These are phyloP conservation scores for Crepidodera aurea DNA, from an alignment of 2,888 invertebrate genomes.

Conservation along the genomic window DNA sequence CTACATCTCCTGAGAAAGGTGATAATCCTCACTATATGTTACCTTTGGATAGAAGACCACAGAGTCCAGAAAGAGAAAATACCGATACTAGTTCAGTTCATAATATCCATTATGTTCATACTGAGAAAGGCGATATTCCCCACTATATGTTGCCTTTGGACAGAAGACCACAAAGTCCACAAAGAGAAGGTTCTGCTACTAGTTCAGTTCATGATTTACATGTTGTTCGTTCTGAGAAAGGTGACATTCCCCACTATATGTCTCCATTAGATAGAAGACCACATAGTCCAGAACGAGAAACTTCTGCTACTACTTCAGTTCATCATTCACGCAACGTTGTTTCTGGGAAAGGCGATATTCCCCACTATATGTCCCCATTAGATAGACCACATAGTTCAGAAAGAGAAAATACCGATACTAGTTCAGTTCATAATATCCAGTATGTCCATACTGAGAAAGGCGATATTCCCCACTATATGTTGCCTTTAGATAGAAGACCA, in stretches of 20 bases:
- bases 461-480: conserved; percentile 36
- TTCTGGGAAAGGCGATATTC: conserved; percentile 19
- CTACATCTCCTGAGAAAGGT: conserved; percentile 39
- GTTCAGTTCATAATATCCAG: too few relatives aligned
- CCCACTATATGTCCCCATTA: conserved; percentile 37
- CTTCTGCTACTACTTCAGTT: conserved; percentile 20
- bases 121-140: conserved; percentile 25
- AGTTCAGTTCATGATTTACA: background rate
- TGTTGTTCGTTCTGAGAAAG: background rate
- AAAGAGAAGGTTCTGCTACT: conserved; percentile 39
- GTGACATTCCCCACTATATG: conserved; percentile 35
- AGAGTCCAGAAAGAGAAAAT: conserved; percentile 37
- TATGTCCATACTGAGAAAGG: background rate
- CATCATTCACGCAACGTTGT: too few relatives aligned
- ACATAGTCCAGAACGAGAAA: conserved; percentile 46
- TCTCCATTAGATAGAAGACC: conserved; percentile 34
- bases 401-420: conserved; percentile 37
- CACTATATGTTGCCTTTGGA: conserved; percentile 36
- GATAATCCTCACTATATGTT: conserved; percentile 56
- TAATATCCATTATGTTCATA: background rate
- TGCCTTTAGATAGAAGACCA: conserved; percentile 34
- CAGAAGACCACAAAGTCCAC: conserved; percentile 45
- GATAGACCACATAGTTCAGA: conserved; percentile 44
- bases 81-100: conserved; percentile 13
- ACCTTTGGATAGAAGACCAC: conserved; percentile 50